Evolutionary conservation across 2,113 vertebrate genomes (phyloP).

Genomic region (Podarcis muralis): DNA sequence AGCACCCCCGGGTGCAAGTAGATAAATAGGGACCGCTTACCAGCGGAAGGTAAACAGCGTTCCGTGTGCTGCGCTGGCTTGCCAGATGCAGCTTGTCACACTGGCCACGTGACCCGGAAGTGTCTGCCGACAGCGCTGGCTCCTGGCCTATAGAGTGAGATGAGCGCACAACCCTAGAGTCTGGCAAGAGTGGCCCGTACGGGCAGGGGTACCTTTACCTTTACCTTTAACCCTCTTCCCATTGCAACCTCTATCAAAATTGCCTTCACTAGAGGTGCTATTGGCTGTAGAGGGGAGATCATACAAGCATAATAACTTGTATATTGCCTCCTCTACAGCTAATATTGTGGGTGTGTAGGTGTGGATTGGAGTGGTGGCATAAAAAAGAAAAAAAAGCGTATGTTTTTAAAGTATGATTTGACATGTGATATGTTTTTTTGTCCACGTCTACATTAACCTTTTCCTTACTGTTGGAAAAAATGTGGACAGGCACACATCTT

Average conservation of each 20-base stretch:
- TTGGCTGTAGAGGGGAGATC: background rate
- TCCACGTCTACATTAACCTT: background rate
- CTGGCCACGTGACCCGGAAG: too few relatives aligned
- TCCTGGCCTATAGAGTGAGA: too few relatives aligned
- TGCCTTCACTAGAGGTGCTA: background rate
- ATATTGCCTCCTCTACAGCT: background rate
- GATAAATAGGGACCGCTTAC: too few relatives aligned
- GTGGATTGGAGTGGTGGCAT: background rate
- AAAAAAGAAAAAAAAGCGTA: background rate
- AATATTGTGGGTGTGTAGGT: too few relatives aligned
- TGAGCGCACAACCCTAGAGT: too few relatives aligned
- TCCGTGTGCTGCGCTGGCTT: too few relatives aligned
- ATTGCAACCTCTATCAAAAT: background rate
- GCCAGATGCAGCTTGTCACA: too few relatives aligned
- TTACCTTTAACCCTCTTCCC: background rate
- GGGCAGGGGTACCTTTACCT: too few relatives aligned
- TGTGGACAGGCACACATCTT: background rate
- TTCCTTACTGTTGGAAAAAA: background rate
- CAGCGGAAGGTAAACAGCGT: too few relatives aligned
- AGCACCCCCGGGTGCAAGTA: too few relatives aligned
- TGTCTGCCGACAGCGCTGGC: too few relatives aligned
- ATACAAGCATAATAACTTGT: background rate
- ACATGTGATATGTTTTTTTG: background rate
- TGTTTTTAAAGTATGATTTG: background rate
- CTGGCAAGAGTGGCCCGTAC: too few relatives aligned